A percentile compares a stretch with the other conserved stretches of the same genome.
phyloP scores from a whole-genome alignment of 2,797 vertebrate genomes.

The Parauchenoglanis ngamensis region DNA sequence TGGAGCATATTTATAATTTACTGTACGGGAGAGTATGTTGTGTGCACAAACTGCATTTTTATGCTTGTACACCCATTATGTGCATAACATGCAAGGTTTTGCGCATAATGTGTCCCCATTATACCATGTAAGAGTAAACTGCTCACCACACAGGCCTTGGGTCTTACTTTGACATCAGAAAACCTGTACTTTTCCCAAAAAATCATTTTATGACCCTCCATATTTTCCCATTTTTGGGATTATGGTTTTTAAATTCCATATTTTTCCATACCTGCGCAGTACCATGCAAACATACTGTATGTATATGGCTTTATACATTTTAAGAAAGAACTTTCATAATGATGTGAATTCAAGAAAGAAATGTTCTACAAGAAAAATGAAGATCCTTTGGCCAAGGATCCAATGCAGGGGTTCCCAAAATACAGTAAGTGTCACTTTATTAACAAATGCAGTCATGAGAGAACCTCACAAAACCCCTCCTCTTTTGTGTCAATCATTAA shows the following conservation, averaged over 20 bases:
- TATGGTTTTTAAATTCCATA: not conserved
- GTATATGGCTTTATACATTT: not conserved
- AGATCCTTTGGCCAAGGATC: not conserved
- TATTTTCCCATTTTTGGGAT: not conserved
- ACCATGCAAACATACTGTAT: not conserved
- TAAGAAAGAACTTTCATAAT: not conserved
- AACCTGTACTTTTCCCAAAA: not conserved
- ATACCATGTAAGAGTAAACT: not conserved
- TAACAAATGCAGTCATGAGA: not conserved
- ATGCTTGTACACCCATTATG: not conserved
- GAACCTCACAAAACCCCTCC: too few relatives aligned
- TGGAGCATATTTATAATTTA: not conserved
- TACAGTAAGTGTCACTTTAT: not conserved
- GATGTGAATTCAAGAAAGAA: not conserved
- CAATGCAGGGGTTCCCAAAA: not conserved
- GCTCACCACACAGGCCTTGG: not conserved
- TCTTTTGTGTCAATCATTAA: too few relatives aligned
- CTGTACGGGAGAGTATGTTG: too few relatives aligned
- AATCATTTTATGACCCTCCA: not conserved
- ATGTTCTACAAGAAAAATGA: not conserved
- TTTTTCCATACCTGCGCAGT: not conserved
- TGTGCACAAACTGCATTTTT: not conserved
- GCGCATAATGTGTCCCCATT: not conserved
- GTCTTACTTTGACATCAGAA: not conserved
- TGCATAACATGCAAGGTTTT: not conserved